Evolutionary conservation across 2,113 vertebrate species (phyloP).

Genomic region (Corythoichthys haematopterus): DNA sequence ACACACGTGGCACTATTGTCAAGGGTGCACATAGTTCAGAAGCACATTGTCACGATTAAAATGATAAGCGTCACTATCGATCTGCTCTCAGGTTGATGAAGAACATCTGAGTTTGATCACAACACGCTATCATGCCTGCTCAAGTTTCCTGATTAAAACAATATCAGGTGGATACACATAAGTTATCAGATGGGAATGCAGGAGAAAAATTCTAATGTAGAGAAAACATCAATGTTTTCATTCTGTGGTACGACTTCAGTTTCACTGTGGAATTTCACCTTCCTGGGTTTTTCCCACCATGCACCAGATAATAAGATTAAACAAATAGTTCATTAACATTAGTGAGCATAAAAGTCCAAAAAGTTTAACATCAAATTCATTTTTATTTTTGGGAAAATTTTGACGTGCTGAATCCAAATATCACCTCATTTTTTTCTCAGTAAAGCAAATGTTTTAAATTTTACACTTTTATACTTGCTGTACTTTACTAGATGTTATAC

Average conservation of each 20-base stretch:
- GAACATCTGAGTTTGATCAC: constrained; percentile 1
- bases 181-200: background rate
- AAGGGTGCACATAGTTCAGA: background rate
- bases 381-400: too few relatives aligned
- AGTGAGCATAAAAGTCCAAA: background rate
- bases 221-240: constrained; percentile 3
- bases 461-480: too few relatives aligned
- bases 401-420: too few relatives aligned
- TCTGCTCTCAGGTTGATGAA: background rate
- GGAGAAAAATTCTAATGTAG: background rate
- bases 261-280: background rate
- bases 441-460: too few relatives aligned
- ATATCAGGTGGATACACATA: background rate
- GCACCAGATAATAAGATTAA: background rate
- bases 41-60: constrained; percentile 1
- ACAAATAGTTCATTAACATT: background rate
- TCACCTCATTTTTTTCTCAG: too few relatives aligned
- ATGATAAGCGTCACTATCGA: background rate
- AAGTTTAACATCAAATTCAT: background rate
- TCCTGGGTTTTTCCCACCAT: background rate
- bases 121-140: constrained; percentile 1
- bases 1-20: background rate
- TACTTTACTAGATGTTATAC: too few relatives aligned
- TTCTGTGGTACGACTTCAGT: background rate
- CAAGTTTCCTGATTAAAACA: constrained; percentile 8